Percentiles rank a stretch among this genome's conserved stretches.
Conservation (phyloP, 2,888 invertebrate species). For the Alentia gelatinosa region DNA sequence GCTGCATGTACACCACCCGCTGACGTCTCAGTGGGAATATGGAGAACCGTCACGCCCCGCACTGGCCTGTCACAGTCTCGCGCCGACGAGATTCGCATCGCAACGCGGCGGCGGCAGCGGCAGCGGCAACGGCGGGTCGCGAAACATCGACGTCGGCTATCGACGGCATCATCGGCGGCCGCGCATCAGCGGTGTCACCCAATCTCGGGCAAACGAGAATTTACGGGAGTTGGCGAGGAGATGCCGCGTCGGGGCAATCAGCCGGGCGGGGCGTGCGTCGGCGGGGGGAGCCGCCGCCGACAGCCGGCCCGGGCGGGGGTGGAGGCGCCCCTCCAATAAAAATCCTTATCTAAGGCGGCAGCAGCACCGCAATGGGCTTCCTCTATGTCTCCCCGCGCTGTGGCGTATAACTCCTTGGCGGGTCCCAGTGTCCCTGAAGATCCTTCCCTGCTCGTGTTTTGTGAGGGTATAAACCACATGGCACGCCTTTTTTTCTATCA, state of each 20-base stretch:
- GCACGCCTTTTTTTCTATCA: too few species aligned
- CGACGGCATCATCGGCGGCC: not conserved
- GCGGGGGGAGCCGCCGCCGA: too few species aligned
- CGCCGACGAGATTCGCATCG: not conserved
- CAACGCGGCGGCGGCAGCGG: not conserved
- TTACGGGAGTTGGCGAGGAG: not conserved
- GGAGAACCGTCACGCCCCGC: not conserved
- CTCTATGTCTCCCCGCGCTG: too few species aligned
- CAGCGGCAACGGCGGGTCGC: not conserved
- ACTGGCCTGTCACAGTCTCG: not conserved
- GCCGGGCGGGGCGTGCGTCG: not conserved
- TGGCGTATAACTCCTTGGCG: too few species aligned
- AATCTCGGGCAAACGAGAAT: not conserved
- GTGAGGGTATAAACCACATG: too few species aligned
- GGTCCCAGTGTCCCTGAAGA: too few species aligned
- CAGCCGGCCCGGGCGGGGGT: too few species aligned
- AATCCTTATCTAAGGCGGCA: too few species aligned
- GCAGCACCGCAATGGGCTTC: too few species aligned
- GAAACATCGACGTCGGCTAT: not conserved
- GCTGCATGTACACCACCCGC: not conserved
- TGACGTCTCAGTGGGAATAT: not conserved
- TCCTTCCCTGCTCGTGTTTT: too few species aligned
- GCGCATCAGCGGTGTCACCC: not conserved
- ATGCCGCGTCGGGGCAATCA: not conserved
- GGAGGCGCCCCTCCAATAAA: too few species aligned